Evolutionary conservation across 1,140 invertebrate species (phyloP).

Genomic region (Ostrea denselamellosa): DNA sequence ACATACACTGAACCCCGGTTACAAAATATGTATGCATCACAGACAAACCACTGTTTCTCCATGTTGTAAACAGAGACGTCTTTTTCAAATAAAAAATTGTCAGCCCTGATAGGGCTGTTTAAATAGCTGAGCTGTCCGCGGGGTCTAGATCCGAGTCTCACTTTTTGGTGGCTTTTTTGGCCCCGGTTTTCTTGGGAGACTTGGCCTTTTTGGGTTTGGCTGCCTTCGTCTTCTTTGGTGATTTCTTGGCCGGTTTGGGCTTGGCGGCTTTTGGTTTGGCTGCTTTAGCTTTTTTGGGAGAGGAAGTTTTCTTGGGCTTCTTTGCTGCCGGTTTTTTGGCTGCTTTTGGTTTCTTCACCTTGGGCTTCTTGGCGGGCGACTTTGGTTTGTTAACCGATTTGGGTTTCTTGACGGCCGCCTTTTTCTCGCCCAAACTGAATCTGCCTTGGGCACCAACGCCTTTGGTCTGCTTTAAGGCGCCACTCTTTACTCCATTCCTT

Average conservation of each 20-base stretch:
- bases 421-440: constrained; percentile 71
- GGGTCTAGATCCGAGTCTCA: background rate
- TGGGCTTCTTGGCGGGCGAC: constrained; percentile 39
- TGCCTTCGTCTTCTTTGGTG: constrained; percentile 45
- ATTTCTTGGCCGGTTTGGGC: constrained; percentile 45
- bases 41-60: too few species aligned
- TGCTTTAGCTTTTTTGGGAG: constrained; percentile 47
- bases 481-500: constrained; percentile 66
- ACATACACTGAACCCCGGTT: too few species aligned
- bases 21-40: too few species aligned
- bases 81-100: constrained; percentile 27
- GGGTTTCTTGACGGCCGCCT: constrained; percentile 36
- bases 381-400: constrained; percentile 29
- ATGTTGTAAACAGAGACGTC: background rate
- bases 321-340: constrained; percentile 43
- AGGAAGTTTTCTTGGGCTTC: constrained; percentile 31
- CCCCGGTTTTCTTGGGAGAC: constrained; percentile 21
- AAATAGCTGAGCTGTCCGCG: background rate
- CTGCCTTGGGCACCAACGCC: constrained; percentile 75
- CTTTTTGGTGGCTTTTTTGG: background rate
- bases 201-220: constrained; percentile 44
- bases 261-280: constrained; percentile 53
- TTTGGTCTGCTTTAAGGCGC: constrained; percentile 70
- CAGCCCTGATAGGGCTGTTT: constrained; percentile 42
- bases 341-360: constrained; percentile 44